Conservation (phyloP, 2,797 vertebrate genomes). For the Pelobates cultripes region DNA sequence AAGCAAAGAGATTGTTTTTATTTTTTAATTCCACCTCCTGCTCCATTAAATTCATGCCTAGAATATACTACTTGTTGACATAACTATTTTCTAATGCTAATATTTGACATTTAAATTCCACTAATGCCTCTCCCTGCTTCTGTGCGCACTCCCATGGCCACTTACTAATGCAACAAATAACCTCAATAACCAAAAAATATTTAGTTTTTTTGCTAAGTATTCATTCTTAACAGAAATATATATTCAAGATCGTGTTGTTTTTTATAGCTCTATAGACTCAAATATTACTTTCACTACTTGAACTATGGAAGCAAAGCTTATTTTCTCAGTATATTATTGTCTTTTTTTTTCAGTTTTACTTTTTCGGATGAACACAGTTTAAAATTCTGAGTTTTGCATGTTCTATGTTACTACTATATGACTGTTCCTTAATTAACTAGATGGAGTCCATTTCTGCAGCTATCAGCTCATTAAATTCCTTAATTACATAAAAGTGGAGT, state of each 20-base stretch:
- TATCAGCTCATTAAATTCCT: constrained; percentile 78
- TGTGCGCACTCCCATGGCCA: constrained; percentile 33
- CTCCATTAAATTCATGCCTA: constrained; percentile 33
- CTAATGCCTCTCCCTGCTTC: constrained; percentile 31
- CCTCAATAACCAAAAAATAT: too few relatives aligned
- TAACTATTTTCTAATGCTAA: constrained; percentile 30
- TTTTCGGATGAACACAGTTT: neutral
- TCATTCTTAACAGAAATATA: too few relatives aligned
- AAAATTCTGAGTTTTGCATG: neutral
- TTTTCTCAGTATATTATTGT: constrained; percentile 13
- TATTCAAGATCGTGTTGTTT: too few relatives aligned
- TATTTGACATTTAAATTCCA: constrained; percentile 36
- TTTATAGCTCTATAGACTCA: neutral
- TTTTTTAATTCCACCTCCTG: constrained; percentile 30
- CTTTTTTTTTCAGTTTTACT: neutral
- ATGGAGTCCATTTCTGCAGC: constrained; percentile 75
- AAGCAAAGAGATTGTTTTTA: constrained; percentile 6
- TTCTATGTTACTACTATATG: constrained; percentile 64
- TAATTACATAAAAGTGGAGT: constrained; percentile 76
- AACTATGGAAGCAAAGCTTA: constrained; percentile 13
- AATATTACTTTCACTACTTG: constrained; percentile 33
- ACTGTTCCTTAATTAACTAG: constrained; percentile 77
- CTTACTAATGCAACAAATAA: constrained; percentile 32
- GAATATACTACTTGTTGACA: constrained; percentile 23
- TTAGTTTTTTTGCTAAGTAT: too few relatives aligned